Evolutionary conservation across 2,888 invertebrate genomes (phyloP), one percentile per base, ranked within the genome.

Genomic region (Tineola bisselliella): DNA sequence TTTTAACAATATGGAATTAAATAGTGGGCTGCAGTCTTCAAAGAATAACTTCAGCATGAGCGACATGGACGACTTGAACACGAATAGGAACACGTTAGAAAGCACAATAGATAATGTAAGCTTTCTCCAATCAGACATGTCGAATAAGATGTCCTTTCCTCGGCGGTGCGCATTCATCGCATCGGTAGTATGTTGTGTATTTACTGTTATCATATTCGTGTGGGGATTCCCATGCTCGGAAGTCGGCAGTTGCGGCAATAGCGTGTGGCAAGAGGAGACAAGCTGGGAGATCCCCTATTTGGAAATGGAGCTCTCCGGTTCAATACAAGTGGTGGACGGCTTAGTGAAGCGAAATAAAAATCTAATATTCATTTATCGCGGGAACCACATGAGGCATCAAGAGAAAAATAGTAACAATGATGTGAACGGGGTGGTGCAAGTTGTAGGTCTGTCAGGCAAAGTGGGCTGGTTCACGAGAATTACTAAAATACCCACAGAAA

Each of bases 141-240:
- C 88, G 6, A 81, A 75, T 63, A 88, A 88, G 64, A 92, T 94
- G 92, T 91, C 93, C 0, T 86, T 89, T 17, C 74, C 90, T 43
- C 89, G 94, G 12, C 90, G 91, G 64, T 88, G 90, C 63, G 92
- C 91, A 44, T 92, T 94, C 66, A 81, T 92, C 15, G 81, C 89
- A 10, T 94, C 94, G 0, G 89, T 94, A 64, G 73, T 93, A 54
- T 74, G 92, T 60, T 95, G 93, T 71, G 77, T 93, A 63, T 81
- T 91, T 62, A 92, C 92, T 8, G 90, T 93, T 59, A 81, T 94
- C 48, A 88, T 92, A 69, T 95, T 93, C 72, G 79, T 93, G 6
- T 94, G 92, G 91, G 89, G 91, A 12, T 80, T 92, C 67, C 94
- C 94, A 0, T 95, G 94, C 69, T 89, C 91, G 3, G 91, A 92